These are phyloP conservation scores for Neodiprion fabricii DNA, from an alignment of 1,140 invertebrate species.

Conservation along the genomic window DNA sequence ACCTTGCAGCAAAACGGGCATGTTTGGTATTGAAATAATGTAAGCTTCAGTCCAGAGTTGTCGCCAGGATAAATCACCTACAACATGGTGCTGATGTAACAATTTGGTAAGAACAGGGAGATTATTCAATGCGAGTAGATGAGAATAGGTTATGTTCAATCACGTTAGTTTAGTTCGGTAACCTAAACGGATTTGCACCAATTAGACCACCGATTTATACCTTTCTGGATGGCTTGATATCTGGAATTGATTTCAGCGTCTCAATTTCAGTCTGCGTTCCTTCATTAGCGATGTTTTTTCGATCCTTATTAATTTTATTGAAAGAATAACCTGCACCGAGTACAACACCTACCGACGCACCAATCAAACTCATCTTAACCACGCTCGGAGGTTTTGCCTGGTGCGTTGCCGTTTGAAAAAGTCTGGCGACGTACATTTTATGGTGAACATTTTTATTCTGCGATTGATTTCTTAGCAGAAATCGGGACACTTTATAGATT, in stretches of 20 bases:
- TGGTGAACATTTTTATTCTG: slow-evolving; percentile 23
- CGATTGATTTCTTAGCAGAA: slow-evolving; percentile 31
- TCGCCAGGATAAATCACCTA: slow-evolving; percentile 73
- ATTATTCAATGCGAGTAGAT: not conserved
- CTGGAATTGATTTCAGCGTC: slow-evolving; percentile 62
- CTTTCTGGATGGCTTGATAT: slow-evolving; percentile 54
- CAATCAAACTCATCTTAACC: slow-evolving; percentile 61
- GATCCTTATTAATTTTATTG: slow-evolving; percentile 49
- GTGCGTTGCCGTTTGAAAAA: not conserved
- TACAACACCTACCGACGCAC: slow-evolving; percentile 62
- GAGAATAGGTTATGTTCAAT: slow-evolving; percentile 5
- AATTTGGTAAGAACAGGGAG: slow-evolving; percentile 15
- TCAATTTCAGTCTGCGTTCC: slow-evolving; percentile 53
- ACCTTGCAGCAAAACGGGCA: slow-evolving; percentile 99
- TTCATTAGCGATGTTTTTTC: slow-evolving; percentile 58
- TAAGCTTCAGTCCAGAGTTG: slow-evolving; percentile 79
- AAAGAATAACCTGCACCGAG: slow-evolving; percentile 61
- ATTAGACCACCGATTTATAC: slow-evolving; percentile 37
- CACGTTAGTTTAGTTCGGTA: not conserved
- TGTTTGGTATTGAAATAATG: slow-evolving; percentile 95
- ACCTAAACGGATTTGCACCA: not conserved
- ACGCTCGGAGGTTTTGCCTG: slow-evolving; percentile 30
- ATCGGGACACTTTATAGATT: slow-evolving; percentile 37
- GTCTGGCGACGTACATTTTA: slow-evolving; percentile 6
- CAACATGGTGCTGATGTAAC: slow-evolving; percentile 26